Evolutionary conservation across 2,113 vertebrate species (phyloP).

Genomic region (Grus americana): DNA sequence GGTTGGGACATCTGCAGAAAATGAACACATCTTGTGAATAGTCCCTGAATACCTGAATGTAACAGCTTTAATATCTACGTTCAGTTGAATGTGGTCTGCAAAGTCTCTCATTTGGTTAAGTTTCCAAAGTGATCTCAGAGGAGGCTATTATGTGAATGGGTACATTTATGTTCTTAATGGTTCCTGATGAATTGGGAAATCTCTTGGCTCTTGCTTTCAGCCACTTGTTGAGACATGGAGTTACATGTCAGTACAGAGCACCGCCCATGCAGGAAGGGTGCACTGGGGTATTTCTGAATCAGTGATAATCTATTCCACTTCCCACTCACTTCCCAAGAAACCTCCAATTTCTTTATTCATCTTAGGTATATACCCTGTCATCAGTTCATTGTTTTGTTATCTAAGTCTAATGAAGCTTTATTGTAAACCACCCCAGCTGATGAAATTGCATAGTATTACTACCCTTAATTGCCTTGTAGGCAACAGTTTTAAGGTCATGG

Average conservation of each 20-base stretch:
- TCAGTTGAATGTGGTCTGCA: background rate
- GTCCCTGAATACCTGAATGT: background rate
- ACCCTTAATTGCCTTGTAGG: background rate
- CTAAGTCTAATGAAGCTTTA: background rate
- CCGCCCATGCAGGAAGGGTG: background rate
- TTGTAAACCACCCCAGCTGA: background rate
- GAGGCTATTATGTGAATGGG: background rate
- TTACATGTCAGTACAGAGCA: background rate
- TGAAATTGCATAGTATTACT: background rate
- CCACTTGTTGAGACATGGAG: background rate
- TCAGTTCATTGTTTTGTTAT: background rate
- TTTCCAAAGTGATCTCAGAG: background rate
- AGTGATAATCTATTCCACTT: background rate
- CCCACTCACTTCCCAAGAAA: background rate
- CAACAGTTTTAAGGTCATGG: accelerated
- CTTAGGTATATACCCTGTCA: background rate
- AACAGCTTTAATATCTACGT: background rate
- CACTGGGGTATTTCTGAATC: background rate
- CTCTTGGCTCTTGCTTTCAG: background rate
- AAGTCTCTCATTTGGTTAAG: conserved; percentile 1
- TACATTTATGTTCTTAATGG: background rate
- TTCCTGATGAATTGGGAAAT: background rate
- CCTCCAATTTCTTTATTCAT: background rate
- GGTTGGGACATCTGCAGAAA: background rate
- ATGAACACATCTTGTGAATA: background rate